Conservation (phyloP, 2,888 invertebrate species). For the Autographa pulchrina region DNA sequence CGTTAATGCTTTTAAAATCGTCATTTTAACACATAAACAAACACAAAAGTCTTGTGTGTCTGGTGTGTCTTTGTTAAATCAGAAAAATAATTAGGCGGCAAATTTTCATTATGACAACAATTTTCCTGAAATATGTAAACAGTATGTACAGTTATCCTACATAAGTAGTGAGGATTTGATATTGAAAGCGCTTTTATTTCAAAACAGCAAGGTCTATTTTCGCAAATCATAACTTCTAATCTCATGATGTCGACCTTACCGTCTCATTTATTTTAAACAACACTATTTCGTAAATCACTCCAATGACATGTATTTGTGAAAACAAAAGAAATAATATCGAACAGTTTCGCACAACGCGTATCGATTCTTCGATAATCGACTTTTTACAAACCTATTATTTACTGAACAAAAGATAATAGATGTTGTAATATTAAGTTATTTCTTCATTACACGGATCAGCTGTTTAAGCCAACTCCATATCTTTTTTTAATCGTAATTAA, state of each 20-base stretch:
- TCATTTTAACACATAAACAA: background rate
- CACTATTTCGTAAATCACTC: background rate
- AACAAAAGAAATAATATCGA: conserved; percentile 7
- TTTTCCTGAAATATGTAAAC: background rate
- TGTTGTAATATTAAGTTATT: conserved; percentile 36
- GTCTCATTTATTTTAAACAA: background rate
- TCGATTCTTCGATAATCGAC: conserved; percentile 15
- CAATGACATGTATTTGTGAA: background rate
- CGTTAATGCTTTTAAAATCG: background rate
- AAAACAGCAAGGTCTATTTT: background rate
- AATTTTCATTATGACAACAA: background rate
- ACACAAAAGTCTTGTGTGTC: background rate
- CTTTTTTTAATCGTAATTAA: conserved; percentile 53
- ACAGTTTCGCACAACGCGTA: conserved; percentile 14
- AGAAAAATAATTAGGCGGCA: background rate
- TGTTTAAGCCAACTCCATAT: conserved; percentile 32
- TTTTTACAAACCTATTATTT: conserved; percentile 10
- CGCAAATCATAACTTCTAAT: background rate
- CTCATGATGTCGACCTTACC: background rate
- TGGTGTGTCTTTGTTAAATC: background rate
- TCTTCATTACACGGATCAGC: conserved; percentile 42
- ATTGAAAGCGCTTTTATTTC: background rate
- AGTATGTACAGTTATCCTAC: background rate
- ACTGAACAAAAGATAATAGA: conserved; percentile 23
- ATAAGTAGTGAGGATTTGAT: background rate